Percentiles rank a stretch among this genome's conserved stretches.
These are phyloP conservation scores for Netelia inedita DNA, from an alignment of 2,888 invertebrate genomes.

Conservation along the genomic window DNA sequence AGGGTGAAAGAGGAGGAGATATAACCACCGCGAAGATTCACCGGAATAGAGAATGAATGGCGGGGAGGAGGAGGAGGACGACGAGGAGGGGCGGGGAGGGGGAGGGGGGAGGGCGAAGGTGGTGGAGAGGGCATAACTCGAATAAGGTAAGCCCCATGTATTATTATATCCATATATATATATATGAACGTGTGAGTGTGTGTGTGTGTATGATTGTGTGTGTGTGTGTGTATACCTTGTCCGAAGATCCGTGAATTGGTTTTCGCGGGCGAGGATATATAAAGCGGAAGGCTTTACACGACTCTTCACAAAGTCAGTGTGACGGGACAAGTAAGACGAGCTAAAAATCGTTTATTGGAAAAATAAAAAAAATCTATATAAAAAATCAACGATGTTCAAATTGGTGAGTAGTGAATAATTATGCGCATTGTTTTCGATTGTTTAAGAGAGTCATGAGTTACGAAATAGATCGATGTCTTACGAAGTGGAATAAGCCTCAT, in stretches of 20 bases:
- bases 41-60: constrained; percentile 12
- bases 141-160: background rate
- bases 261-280: constrained; percentile 78
- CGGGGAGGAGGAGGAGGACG: background rate
- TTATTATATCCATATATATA: background rate
- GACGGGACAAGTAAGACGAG: constrained; percentile 66
- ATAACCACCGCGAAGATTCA: constrained; percentile 41
- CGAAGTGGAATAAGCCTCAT: background rate
- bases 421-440: background rate
- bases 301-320: constrained; percentile 76
- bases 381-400: constrained; percentile 60
- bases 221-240: constrained; percentile 69
- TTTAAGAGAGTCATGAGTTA: background rate
- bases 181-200: background rate
- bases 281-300: constrained; percentile 75
- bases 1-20: constrained; percentile 37
- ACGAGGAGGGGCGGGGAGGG: background rate
- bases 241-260: constrained; percentile 77
- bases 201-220: background rate
- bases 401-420: constrained; percentile 63
- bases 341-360: constrained; percentile 10
- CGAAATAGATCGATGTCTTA: background rate
- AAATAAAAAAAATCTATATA: background rate
- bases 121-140: background rate
- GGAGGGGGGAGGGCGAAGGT: background rate